Conservation (phyloP, 2,113 vertebrate species). For the Cairina moschata region DNA sequence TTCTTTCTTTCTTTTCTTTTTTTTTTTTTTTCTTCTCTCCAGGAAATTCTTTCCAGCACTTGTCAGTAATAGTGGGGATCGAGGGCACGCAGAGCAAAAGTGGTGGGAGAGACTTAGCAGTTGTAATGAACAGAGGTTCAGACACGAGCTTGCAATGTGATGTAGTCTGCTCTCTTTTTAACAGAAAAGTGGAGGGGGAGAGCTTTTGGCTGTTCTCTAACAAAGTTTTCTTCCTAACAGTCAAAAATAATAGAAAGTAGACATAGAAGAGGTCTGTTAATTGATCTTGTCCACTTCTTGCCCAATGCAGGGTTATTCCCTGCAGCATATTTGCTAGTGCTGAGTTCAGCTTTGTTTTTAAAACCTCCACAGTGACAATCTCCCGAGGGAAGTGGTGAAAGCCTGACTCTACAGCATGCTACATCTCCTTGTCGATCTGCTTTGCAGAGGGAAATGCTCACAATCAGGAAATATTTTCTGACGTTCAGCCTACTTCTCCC, state of each 20-base stretch:
- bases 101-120: background rate
- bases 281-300: slow-evolving; percentile 65
- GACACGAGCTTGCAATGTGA: background rate
- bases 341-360: slow-evolving; percentile 72
- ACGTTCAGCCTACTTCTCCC: background rate
- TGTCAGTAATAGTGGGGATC: background rate
- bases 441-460: slow-evolving; percentile 49
- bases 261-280: slow-evolving; percentile 39
- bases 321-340: slow-evolving; percentile 66
- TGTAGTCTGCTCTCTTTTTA: background rate
- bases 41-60: slow-evolving; percentile 1
- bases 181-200: background rate
- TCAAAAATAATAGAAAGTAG: slow-evolving; percentile 61
- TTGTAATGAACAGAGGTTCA: background rate
- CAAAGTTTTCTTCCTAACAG: slow-evolving; percentile 43
- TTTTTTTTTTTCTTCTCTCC: background rate
- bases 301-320: slow-evolving; percentile 49
- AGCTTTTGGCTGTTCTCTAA: background rate
- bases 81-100: background rate
- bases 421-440: slow-evolving; percentile 55
- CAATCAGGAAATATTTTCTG: slow-evolving; percentile 68
- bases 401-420: slow-evolving; percentile 60
- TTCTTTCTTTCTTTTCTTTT: background rate
- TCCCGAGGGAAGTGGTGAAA: slow-evolving; percentile 64
- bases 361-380: slow-evolving; percentile 62